Conservation (phyloP, 2,888 invertebrate genomes). For the Heliconius aoede region DNA sequence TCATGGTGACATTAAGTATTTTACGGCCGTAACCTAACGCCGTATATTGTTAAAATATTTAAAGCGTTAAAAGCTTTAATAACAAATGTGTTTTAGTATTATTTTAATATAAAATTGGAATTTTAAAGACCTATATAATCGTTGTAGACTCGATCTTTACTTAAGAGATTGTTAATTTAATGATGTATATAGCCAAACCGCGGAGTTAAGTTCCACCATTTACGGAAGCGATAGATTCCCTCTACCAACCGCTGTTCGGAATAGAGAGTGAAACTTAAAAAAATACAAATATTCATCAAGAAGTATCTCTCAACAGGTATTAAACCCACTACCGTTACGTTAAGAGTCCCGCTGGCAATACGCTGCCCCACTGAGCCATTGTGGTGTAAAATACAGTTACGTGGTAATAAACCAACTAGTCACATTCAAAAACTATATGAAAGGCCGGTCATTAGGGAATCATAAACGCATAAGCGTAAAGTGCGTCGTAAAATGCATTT, state of each 20-base stretch:
- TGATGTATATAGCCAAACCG: not conserved
- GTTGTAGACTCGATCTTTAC: not conserved
- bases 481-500: conserved; percentile 38
- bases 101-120: not conserved
- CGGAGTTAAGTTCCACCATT: not conserved
- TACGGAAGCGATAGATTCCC: not conserved
- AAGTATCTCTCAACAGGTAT: not conserved
- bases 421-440: conserved; percentile 36
- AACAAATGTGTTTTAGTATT: too few species aligned
- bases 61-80: not conserved
- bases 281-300: too few species aligned
- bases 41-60: not conserved
- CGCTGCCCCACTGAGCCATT: not conserved
- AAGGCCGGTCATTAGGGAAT: conserved; percentile 37
- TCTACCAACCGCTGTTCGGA: not conserved
- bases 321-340: not conserved
- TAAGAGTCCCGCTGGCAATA: not conserved
- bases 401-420: not conserved
- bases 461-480: conserved; percentile 44
- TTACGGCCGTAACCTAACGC: not conserved
- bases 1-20: not conserved
- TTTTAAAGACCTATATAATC: too few species aligned
- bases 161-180: too few species aligned
- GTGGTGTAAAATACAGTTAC: conserved; percentile 5
- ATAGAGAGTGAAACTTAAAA: not conserved